A percentile compares a stretch with the other conserved stretches of the same genome.
These are phyloP conservation scores for Galeopterus variegatus DNA, from an alignment of 2,113 vertebrate genomes.

Conservation along the genomic window DNA sequence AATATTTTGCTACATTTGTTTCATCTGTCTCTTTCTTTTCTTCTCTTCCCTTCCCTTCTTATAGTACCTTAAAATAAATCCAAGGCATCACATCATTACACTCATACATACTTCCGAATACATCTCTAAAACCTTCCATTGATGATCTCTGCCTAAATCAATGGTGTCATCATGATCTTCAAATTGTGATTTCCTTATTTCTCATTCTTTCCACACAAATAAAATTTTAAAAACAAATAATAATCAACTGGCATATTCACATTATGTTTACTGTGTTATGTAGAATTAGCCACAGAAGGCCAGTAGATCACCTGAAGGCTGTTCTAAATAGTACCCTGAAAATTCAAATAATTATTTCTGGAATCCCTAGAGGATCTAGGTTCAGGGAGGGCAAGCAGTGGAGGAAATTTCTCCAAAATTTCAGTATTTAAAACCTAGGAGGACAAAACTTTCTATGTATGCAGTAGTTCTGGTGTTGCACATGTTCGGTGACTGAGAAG, in stretches of 20 bases:
- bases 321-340: not conserved
- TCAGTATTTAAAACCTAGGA: not conserved
- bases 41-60: not conserved
- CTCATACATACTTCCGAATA: not conserved
- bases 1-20: not conserved
- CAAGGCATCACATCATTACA: not conserved
- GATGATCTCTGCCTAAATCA: slow-evolving; percentile 7
- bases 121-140: not conserved
- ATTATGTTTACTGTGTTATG: not conserved
- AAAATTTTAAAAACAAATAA: not conserved
- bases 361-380: not conserved
- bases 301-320: not conserved
- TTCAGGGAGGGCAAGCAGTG: not conserved
- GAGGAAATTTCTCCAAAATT: slow-evolving; percentile 15
- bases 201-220: slow-evolving; percentile 6
- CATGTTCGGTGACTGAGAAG: not conserved
- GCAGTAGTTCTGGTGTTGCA: not conserved
- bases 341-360: slow-evolving; percentile 53
- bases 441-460: not conserved
- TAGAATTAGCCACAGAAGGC: not conserved
- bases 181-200: slow-evolving; percentile 5
- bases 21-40: not conserved
- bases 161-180: not conserved
- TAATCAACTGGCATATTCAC: not conserved
- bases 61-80: not conserved